Evolutionary conservation across 2,888 invertebrate genomes (phyloP).

Genomic region (Limenitis camilla): DNA sequence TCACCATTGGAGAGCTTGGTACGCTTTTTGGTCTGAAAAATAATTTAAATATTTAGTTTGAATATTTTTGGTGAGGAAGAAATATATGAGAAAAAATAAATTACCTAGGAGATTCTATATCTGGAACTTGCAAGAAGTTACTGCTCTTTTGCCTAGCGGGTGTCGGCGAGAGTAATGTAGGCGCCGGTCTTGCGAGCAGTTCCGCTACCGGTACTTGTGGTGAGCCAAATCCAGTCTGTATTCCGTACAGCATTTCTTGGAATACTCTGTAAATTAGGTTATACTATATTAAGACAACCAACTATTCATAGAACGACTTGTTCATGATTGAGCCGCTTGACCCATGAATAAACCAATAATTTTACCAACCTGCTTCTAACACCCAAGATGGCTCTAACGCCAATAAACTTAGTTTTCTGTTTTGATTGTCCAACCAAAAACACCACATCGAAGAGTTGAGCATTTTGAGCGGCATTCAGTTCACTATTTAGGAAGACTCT

Average conservation of each 20-base stretch:
- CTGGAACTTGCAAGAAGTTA: conserved; percentile 93
- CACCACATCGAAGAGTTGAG: conserved; percentile 90
- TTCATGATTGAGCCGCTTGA: too few species aligned
- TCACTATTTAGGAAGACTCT: conserved; percentile 90
- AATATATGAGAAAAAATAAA: neutral
- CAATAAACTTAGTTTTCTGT: conserved; percentile 92
- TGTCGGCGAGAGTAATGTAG: conserved; percentile 89
- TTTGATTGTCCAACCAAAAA: conserved; percentile 94
- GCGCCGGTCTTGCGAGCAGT: conserved; percentile 87
- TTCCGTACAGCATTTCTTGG: conserved; percentile 96
- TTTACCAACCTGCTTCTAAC: conserved; percentile 85
- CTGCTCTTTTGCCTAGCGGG: conserved; percentile 90
- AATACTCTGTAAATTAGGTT: conserved; percentile 77
- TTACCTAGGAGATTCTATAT: conserved; percentile 85
- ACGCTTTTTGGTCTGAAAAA: conserved; percentile 87
- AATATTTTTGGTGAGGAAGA: conserved; percentile 89
- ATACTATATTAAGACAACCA: neutral
- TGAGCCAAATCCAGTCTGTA: conserved; percentile 93
- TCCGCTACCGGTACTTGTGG: conserved; percentile 95
- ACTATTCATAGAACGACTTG: neutral
- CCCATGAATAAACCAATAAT: too few species aligned
- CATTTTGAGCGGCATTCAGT: conserved; percentile 83
- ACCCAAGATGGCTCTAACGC: conserved; percentile 92
- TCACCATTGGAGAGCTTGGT: conserved; percentile 95
- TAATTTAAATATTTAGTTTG: conserved; percentile 52